Evolutionary conservation across 92 coral and sea anemone genomes (phyloP), one percentile per base, ranked within the genome.

Genomic region (Phenganax subtilis): DNA sequence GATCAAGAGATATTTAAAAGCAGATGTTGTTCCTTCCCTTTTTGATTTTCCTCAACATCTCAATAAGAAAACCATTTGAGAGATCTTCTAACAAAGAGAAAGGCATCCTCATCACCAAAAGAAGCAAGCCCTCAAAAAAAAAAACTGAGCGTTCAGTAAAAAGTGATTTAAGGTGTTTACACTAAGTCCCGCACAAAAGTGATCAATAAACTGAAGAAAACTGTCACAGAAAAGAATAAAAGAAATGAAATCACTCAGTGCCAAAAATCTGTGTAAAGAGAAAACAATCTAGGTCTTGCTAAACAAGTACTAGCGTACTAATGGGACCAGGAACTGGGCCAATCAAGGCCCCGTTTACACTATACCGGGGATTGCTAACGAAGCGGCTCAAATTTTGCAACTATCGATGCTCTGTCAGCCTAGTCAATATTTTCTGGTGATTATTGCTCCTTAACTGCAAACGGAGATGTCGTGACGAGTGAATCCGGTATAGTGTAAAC

Each of bases 191-290:
- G 53, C 2, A 31, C 75, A 70, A 70, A 44, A 25, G 75, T 70
- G 12, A 70, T 70, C 3, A 70, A 51, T 12, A 70, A 70, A 29
- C 9, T 70, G 3, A 70, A 31, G 75, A 70, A 59, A 1, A 59
- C 53, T 29, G 9, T 70, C 17, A 27, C 6, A 14, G 29, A 51
- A 70, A 70, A 70, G 55, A 70, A 70, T 25, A 70, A 70, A 12
- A 70, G 14, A 6, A 70, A 68, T 68, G 5, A 70, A 70, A 70
- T 70, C 75, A 70, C 75, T 70, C 52, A 70, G 75, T 70, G 55
- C 75, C 16, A 70, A 70, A 31, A 70, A 70, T 70, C 55, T 70
- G 28, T 53, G 75, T 6, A 14, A 59, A 59, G 65, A 59, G 65
- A 59, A 59, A 59, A 59, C 65, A 59, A 59, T 59, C 27, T 1